A percentile compares a stretch with the other conserved stretches of the same genome.
Conservation (phyloP, 2,797 vertebrate genomes). For the Adelosebastes latens region DNA sequence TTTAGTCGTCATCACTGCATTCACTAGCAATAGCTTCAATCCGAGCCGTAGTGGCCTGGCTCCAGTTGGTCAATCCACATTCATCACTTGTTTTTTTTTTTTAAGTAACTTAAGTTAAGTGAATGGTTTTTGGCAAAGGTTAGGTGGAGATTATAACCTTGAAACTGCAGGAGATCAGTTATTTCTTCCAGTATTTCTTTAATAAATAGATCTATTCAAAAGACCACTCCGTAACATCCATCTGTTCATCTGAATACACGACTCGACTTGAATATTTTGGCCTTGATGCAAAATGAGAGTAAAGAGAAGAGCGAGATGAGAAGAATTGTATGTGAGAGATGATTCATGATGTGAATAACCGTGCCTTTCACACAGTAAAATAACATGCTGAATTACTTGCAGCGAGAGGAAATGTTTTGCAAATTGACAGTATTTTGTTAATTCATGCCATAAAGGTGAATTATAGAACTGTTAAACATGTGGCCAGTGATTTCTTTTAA, state of each 20-base stretch:
- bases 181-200: neutral
- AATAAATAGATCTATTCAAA: neutral
- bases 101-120: neutral
- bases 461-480: neutral
- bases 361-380: neutral
- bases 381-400: neutral
- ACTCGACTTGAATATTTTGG: neutral
- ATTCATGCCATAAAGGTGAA: neutral
- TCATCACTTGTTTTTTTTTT: neutral
- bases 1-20: neutral
- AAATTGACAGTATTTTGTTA: neutral
- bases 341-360: neutral
- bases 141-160: too few relatives aligned
- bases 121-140: neutral
- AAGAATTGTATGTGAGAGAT: neutral
- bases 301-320: neutral
- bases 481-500: neutral
- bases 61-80: neutral
- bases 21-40: neutral
- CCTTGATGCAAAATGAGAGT: neutral
- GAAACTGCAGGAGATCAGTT: neutral
- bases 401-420: neutral
- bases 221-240: neutral
- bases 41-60: too few relatives aligned
- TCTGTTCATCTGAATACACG: neutral